Evolutionary conservation across 1,140 invertebrate genomes (phyloP).

Genomic region (Drosophila nasuta): DNA sequence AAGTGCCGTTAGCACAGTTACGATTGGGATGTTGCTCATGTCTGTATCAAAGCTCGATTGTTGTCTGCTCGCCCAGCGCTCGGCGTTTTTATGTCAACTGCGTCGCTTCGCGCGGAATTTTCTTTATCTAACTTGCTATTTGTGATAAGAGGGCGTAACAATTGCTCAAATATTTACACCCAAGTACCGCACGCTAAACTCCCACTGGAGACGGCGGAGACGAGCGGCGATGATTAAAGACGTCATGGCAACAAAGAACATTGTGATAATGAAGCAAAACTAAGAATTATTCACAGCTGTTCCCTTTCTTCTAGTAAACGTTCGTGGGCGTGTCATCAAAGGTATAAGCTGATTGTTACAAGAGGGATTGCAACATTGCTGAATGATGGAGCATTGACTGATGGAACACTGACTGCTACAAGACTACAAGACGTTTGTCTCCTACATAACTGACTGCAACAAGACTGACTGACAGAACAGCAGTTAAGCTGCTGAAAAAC

Average conservation of each 20-base stretch:
- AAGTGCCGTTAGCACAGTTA: constrained; percentile 26
- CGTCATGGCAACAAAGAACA: constrained; percentile 5
- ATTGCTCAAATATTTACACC: constrained; percentile 72
- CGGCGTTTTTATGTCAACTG: constrained; percentile 53
- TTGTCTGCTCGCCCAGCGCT: not conserved
- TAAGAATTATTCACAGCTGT: too few species aligned
- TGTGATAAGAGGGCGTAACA: constrained; percentile 37
- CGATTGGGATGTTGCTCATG: constrained; percentile 47
- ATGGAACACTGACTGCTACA: too few species aligned
- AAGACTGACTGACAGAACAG: too few species aligned
- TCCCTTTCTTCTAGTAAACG: too few species aligned
- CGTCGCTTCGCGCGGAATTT: not conserved
- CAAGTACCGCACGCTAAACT: not conserved
- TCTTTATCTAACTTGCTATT: constrained; percentile 25
- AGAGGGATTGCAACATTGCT: too few species aligned
- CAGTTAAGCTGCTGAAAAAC: too few species aligned
- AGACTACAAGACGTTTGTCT: too few species aligned
- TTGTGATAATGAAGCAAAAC: too few species aligned
- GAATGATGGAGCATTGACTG: too few species aligned
- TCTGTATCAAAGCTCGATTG: constrained; percentile 39
- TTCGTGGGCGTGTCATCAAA: too few species aligned
- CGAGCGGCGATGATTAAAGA: not conserved
- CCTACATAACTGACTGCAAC: too few species aligned
- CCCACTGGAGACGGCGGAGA: not conserved
- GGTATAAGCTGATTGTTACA: too few species aligned